Evolutionary conservation across 2,113 vertebrate genomes (phyloP).

Genomic region (Myiozetetes cayanensis): DNA sequence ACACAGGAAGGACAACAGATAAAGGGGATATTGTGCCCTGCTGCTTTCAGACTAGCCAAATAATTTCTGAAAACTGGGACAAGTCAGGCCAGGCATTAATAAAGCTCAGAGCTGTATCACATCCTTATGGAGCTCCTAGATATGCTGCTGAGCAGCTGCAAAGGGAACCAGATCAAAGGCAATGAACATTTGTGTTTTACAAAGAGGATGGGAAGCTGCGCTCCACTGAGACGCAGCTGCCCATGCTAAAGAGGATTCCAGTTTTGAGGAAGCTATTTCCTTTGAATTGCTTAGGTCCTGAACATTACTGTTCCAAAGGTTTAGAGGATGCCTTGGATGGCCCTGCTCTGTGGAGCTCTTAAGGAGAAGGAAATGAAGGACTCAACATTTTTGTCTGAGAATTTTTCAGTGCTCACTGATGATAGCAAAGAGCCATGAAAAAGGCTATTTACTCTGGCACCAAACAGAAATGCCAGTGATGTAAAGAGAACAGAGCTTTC

Average conservation of each 20-base stretch:
- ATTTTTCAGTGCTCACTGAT: background rate
- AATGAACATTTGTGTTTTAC: background rate
- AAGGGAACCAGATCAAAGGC: constrained; percentile 13
- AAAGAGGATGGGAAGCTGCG: accelerated
- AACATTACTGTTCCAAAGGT: background rate
- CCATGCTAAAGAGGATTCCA: background rate
- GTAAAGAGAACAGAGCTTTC: background rate
- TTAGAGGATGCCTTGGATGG: background rate
- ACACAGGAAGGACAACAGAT: background rate
- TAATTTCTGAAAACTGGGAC: constrained; percentile 17
- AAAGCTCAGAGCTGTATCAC: constrained; percentile 16
- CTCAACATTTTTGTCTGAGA: background rate
- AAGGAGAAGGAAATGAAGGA: background rate
- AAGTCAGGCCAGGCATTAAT: background rate
- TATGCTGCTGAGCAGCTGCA: constrained; percentile 16
- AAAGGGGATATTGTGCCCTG: background rate
- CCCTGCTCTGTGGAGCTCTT: background rate
- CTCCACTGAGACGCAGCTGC: background rate
- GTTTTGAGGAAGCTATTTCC: background rate
- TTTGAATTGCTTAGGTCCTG: background rate
- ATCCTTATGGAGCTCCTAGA: background rate
- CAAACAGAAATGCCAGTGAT: background rate
- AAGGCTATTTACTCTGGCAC: background rate
- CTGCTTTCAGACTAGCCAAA: background rate
- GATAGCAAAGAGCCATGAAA: background rate